A percentile compares a stretch with the other conserved stretches of the same genome.
phyloP scores from a whole-genome alignment of 2,888 invertebrate species.

The Emesis furor region DNA sequence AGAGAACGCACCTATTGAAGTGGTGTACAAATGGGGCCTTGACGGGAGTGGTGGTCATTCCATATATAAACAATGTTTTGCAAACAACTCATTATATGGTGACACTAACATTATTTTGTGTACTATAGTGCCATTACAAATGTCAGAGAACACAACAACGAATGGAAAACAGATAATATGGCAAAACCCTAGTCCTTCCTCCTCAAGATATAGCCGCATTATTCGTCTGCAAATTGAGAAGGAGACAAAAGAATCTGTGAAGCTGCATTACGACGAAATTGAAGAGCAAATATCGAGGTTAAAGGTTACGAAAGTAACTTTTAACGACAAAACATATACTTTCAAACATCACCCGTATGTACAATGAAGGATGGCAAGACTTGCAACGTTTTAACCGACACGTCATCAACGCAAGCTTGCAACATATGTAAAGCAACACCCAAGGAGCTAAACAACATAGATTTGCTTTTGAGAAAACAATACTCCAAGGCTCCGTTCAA shows the following conservation, averaged over 20 bases:
- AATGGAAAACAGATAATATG: no score
- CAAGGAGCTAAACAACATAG: slow-evolving; percentile 52
- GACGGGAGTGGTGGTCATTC: no score
- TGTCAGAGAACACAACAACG: slow-evolving; percentile 29
- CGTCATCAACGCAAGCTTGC: slow-evolving; percentile 53
- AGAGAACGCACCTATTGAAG: no score
- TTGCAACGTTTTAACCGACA: slow-evolving; percentile 48
- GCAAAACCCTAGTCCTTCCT: no score
- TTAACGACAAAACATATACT: no score
- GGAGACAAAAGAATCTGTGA: slow-evolving; percentile 42
- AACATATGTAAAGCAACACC: slow-evolving; percentile 60
- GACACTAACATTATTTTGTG: slow-evolving; percentile 42
- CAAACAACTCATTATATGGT: no score
- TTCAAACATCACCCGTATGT: no score
- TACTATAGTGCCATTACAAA: slow-evolving; percentile 12
- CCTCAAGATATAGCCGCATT: slow-evolving; percentile 32
- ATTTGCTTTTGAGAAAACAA: slow-evolving; percentile 44
- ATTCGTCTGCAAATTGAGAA: slow-evolving; percentile 39
- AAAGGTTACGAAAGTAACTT: no score
- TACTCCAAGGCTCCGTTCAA: slow-evolving; percentile 24
- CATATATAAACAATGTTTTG: no score
- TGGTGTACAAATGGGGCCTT: no score
- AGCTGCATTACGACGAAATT: slow-evolving; percentile 32
- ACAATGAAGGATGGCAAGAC: no score
- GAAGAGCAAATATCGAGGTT: slow-evolving; percentile 31